These are phyloP conservation scores for Corbicula japonica DNA, from an alignment of 2,888 invertebrate species.

Conservation along the genomic window DNA sequence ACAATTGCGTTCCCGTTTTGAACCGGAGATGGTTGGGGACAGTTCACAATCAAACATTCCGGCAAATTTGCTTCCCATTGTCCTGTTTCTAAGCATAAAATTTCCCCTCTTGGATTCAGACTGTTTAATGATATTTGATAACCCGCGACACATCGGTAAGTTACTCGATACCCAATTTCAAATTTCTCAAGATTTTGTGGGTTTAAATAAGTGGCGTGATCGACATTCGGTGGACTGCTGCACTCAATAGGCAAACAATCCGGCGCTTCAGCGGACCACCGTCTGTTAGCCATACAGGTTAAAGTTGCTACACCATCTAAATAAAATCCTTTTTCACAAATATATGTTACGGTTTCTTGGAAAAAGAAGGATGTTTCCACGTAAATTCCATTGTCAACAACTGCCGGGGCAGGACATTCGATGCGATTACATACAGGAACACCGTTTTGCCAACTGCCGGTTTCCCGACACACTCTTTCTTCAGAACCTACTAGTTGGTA, in stretches of 20 bases:
- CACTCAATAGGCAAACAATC: constrained; percentile 59
- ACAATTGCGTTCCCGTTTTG: constrained; percentile 61
- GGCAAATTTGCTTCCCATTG: constrained; percentile 82
- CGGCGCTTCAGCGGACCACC: constrained; percentile 66
- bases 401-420: constrained; percentile 78
- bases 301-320: constrained; percentile 70
- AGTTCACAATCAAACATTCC: constrained; percentile 60
- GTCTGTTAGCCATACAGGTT: constrained; percentile 74
- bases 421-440: constrained; percentile 79
- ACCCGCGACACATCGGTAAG: constrained; percentile 74
- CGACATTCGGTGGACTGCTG: constrained; percentile 44
- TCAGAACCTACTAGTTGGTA: constrained; percentile 78
- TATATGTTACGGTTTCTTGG: constrained; percentile 88
- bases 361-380: constrained; percentile 55
- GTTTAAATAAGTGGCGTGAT: constrained; percentile 54
- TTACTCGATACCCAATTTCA: constrained; percentile 50
- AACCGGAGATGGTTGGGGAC: constrained; percentile 55
- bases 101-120: constrained; percentile 65
- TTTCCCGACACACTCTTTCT: constrained; percentile 79
- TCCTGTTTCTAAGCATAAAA: constrained; percentile 79
- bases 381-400: constrained; percentile 68
- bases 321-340: constrained; percentile 91
- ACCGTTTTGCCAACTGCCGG: constrained; percentile 81
- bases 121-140: constrained; percentile 68
- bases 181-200: constrained; percentile 39